Evolutionary conservation across 2,113 vertebrate species (phyloP).

Genomic region (Ceyx cyanopectus): DNA sequence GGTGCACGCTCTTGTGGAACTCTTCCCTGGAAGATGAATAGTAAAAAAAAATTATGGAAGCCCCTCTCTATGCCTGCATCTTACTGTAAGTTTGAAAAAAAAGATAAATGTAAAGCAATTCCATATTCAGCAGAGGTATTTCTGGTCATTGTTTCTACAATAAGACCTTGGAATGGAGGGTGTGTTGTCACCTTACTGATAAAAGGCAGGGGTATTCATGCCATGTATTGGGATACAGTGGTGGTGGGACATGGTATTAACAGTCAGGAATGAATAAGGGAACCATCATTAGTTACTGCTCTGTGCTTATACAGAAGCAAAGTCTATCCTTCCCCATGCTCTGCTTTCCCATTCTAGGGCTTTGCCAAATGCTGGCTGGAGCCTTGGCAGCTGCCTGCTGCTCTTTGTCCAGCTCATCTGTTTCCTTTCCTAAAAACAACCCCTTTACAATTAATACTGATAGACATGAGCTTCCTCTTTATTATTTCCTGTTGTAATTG

Average conservation of each 20-base stretch:
- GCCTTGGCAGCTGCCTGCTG: not conserved
- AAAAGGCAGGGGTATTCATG: not conserved
- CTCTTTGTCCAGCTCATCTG: not conserved
- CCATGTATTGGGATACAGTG: not conserved
- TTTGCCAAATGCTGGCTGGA: not conserved
- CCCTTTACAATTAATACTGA: not conserved
- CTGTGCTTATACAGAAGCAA: not conserved
- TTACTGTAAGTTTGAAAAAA: not conserved
- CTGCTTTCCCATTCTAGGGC: not conserved
- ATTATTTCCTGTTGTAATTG: slow-evolving; percentile 6
- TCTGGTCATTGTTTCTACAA: not conserved
- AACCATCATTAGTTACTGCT: not conserved
- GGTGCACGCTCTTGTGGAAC: not conserved
- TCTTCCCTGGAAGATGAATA: not conserved
- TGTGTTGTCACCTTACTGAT: not conserved
- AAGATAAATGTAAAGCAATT: not conserved
- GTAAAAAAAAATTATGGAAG: rapidly evolving
- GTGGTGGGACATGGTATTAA: not conserved
- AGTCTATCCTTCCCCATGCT: not conserved
- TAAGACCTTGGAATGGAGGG: not conserved
- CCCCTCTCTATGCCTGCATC: not conserved
- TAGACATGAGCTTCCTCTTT: not conserved
- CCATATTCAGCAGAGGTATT: not conserved
- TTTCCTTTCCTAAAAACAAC: not conserved
- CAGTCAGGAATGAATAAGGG: not conserved